Evolutionary conservation across 2,113 vertebrate species (phyloP), one percentile per base, ranked within the genome.

Genomic region (Anolis carolinensis): DNA sequence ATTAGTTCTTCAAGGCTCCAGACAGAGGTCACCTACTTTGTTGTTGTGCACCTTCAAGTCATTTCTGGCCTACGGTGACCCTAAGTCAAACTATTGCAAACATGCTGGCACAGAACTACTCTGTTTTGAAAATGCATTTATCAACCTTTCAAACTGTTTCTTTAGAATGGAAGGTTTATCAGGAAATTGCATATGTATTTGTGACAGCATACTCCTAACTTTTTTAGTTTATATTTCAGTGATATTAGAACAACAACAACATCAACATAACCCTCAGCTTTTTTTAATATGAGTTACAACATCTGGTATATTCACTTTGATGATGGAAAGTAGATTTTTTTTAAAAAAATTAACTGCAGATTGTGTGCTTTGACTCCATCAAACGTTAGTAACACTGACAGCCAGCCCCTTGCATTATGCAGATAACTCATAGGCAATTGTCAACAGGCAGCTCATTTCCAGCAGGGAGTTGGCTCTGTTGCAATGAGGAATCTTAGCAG

Each of bases 401-500:
- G 48, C 44, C 59, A 80, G 59, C 73, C 73, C 70, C 34, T 86
- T 85, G 73, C 72, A 82, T 2, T 7, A 70, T 0, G 85, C 86
- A 92, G 86, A 68, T 79, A 89, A 84, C 87, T 65, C 79, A 79
- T 82, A 91, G 90, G 81, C 82, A 94, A 87, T 48, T 77, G 78
- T 71, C 79, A 82, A 23, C 75, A 91, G 81, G 71, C 90, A 93
- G 89, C 84, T 90, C 89, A 76, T 82, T 80, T 89, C 76, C 39
- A 92, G 48, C 27, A 87, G 82, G 39, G 79, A 59, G 48, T 36
- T 85, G 86, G 86, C 74, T 79, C 81, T 88, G 74, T 16, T 92
- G 89, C 62, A 87, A 88, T 73, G 89, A 74, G 79, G 85, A 89
- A 94, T 91, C 83, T 91, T 87, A 80, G 27, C 18, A 88, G 80